Base-by-base conservation (phyloP, 2,888 invertebrate genomes). In the Amblyjoppa fuscipennis region DNA sequence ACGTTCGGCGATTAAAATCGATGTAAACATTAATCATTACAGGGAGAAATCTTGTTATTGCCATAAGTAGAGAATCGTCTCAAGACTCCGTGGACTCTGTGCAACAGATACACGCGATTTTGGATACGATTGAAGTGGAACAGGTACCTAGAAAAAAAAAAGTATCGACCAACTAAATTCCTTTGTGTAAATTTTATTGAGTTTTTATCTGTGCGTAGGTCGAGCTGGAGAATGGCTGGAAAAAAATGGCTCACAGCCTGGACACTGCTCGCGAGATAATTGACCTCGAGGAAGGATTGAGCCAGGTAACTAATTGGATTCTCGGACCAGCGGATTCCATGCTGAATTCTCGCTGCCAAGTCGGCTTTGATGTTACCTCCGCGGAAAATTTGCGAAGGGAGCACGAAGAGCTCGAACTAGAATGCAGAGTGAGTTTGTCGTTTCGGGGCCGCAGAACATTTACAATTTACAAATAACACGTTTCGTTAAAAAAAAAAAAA, bases 231-330 rank as follows among this genome's bases (percentile, higher is more conserved):
- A 95, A 95, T 45, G 96, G 96, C 0, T 96, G 96, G 96, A 92
- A 94, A 68, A 95, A 95, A 84, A 94, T 96, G 92, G 95, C 96
- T 87, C 95, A 95, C 86, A 95, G 95, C 87, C 94, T 96, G 81
- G 95, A 95, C 71, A 95, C 95, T 89, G 95, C 96, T 86, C 96
- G 96, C 93, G 96, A 96, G 91, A 95, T 96, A 86, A 94, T 94
- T 81, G 94, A 95, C 51, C 93, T 97, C 56, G 96, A 96, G 89
- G 95, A 96, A 90, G 96, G 96, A 51, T 96, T 96, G 85, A 95
- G 95, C n/a, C 95, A 96, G 93, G 97, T 97, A 51, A 96, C 96
- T 28, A 96, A 97, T 91, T 97, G 97, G 97, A 96, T 97, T 81
- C 93, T 97, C 74, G 97, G 96, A 51, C 96, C 96, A 73, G 98